These are phyloP conservation scores for Gadopsis bispinosus DNA, from an alignment of 2,797 vertebrate species.

Conservation along the genomic window DNA sequence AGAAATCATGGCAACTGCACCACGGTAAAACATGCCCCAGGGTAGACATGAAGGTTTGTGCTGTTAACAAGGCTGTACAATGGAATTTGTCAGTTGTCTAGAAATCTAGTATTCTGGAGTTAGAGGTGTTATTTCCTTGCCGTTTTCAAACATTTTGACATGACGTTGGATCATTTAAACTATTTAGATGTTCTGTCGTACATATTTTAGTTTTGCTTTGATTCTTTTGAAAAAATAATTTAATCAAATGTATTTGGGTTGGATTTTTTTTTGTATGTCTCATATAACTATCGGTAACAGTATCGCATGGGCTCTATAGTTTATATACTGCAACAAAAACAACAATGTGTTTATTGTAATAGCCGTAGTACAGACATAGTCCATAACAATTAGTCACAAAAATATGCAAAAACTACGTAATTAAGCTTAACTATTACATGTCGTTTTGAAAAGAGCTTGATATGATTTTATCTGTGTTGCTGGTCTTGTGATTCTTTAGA, in stretches of 20 bases:
- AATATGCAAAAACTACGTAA: not conserved
- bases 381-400: not conserved
- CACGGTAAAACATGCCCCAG: constrained; percentile 37
- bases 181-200: not conserved
- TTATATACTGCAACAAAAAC: not conserved
- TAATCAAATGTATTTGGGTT: not conserved
- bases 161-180: not conserved
- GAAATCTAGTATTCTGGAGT: constrained; percentile 3
- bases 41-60: constrained; percentile 35
- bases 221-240: not conserved
- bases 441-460: not conserved
- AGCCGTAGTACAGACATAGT: not conserved
- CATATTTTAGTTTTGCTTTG: not conserved
- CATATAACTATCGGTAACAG: not conserved
- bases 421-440: not conserved
- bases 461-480: not conserved
- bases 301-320: not conserved
- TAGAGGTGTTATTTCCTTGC: not conserved
- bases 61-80: constrained; percentile 29
- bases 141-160: not conserved
- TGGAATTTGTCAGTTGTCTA: constrained; percentile 34
- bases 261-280: not conserved
- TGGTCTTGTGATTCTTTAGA: not conserved
- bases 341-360: not conserved
- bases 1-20: constrained; percentile 33